Percentiles rank a stretch among this genome's conserved stretches.
Evolutionary conservation across 1,140 invertebrate genomes (phyloP).

Genomic region (Chironomus striatipennis): DNA sequence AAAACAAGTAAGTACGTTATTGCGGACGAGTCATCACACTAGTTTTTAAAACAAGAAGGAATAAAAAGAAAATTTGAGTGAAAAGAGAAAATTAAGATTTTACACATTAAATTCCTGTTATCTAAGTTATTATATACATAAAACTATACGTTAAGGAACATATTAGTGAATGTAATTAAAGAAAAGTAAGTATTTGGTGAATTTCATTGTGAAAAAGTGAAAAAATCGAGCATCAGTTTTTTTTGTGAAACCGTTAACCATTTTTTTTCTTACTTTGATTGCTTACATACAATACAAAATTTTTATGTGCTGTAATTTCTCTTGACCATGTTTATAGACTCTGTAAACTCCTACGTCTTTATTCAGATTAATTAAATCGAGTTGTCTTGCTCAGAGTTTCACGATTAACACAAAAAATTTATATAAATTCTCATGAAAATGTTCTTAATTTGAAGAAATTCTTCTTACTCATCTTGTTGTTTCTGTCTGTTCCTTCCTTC

Average conservation of each 20-base stretch:
- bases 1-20: too few relatives aligned
- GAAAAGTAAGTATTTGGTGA: neutral
- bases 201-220: neutral
- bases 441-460: neutral
- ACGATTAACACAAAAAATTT: too few relatives aligned
- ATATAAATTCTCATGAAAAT: neutral
- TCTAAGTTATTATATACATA: neutral
- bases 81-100: neutral
- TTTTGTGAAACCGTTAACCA: neutral
- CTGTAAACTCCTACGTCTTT: too few relatives aligned
- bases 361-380: too few relatives aligned
- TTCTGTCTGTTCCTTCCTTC: too few relatives aligned
- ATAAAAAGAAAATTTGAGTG: neutral
- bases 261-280: neutral
- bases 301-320: neutral
- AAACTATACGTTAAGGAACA: neutral
- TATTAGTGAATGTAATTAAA: neutral
- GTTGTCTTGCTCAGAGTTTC: too few relatives aligned
- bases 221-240: neutral
- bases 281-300: neutral
- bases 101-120: neutral
- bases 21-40: too few relatives aligned
- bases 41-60: too few relatives aligned
- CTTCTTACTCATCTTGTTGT: neutral
- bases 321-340: neutral